Conservation (phyloP, 2,888 invertebrate species). For the Melanchra persicariae region DNA sequence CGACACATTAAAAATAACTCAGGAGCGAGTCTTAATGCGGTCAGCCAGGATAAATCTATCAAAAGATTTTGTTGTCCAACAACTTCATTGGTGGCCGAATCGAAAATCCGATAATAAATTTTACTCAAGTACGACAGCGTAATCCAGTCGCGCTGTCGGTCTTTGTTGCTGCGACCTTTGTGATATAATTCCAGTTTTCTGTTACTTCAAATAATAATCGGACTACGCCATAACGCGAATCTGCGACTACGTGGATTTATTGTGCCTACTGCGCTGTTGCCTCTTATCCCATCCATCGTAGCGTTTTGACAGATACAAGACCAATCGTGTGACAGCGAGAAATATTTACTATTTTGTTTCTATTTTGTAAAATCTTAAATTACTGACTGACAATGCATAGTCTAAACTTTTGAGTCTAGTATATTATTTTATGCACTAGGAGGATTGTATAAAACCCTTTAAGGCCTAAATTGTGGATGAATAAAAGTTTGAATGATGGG, state of each 20-base stretch:
- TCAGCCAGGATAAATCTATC: conserved; percentile 90
- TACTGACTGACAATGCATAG: no score
- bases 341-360: conserved; percentile 11
- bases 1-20: conserved; percentile 88
- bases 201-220: conserved; percentile 88
- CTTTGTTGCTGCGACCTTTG: conserved; percentile 89
- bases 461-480: no score
- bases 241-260: conserved; percentile 78
- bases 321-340: conserved; percentile 12
- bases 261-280: conserved; percentile 54
- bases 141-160: conserved; percentile 89
- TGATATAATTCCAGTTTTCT: conserved; percentile 88
- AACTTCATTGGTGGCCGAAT: conserved; percentile 91
- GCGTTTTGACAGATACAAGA: conserved; percentile 29
- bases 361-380: background rate
- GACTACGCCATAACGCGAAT: conserved; percentile 82
- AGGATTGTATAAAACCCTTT: no score
- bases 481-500: no score
- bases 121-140: conserved; percentile 90
- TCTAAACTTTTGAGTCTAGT: background rate
- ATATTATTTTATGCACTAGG: no score
- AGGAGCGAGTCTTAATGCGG: conserved; percentile 88
- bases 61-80: conserved; percentile 91
- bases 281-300: conserved; percentile 50
- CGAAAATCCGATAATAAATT: conserved; percentile 91